Base-by-base conservation (phyloP, 2,113 vertebrate species). In the Puffinus mauretanicus region DNA sequence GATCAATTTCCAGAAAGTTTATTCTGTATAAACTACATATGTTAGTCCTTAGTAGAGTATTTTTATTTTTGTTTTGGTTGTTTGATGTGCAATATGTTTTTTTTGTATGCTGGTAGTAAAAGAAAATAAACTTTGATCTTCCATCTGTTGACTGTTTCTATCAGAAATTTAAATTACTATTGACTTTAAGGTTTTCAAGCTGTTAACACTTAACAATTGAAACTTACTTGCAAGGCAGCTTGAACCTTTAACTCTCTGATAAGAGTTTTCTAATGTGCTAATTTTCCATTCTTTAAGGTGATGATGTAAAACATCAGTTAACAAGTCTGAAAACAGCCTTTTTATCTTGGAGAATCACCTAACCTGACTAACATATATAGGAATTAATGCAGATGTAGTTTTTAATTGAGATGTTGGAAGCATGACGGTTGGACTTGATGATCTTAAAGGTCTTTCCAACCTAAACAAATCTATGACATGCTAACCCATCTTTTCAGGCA, bases 41-140 rank as follows among this genome's bases (percentile, higher is more conserved):
- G 98, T 98, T 98, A 98, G 98, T 98, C 98, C 98, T 98, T 96
- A 97, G 96, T 98, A 98, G 98, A 98, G 96, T 98, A 98, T 98
- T 98, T 99, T 98, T 97, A 98, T 98, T 98, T 99, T 98, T 96
- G 98, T 99, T 99, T 99, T 99, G 98, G 98, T 99, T 99, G 99
- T 99, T 99, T 99, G 99, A 99, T 99, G 99, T 99, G 99, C 99
- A 99, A 99, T 99, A 99, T 99, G 99, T 99, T 99, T 98, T 96
- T 97, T 97, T 99, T 99, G 99, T 99, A 99, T 99, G 99, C 99
- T 99, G 98, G 98, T 99, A 99, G 99, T 99, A 99, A 99, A 98
- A 97, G 97, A 98, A 98, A 99, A 99, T 99, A 99, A 99, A 99
- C 99, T 99, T 99, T 98, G 99, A 99, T 99, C 99, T 99, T 99